Conservation (phyloP, 2,797 vertebrate genomes). For the Mormyrus hasselquistii region DNA sequence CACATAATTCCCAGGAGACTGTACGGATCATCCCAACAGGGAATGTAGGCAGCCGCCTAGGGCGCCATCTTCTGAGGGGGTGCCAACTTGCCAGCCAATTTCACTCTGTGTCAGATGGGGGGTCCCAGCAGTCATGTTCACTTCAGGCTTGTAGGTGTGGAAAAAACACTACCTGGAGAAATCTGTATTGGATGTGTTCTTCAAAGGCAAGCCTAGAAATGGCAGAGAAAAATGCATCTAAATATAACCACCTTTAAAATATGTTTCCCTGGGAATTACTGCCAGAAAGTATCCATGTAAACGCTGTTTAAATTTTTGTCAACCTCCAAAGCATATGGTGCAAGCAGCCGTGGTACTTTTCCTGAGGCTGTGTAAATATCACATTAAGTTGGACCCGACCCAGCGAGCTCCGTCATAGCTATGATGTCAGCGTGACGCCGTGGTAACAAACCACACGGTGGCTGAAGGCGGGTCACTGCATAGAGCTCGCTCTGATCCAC, state of each 20-base stretch:
- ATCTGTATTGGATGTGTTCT: neutral
- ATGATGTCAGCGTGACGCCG: neutral
- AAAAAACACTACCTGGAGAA: neutral
- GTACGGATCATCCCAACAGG: neutral
- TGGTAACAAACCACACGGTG: too few species aligned
- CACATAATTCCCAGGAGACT: neutral
- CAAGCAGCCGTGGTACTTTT: neutral
- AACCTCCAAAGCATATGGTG: neutral
- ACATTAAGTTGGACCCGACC: neutral
- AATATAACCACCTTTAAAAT: neutral
- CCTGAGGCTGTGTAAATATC: neutral
- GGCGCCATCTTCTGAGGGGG: neutral
- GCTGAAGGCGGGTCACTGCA: slow-evolving; percentile 30
- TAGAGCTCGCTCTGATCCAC: slow-evolving; percentile 31
- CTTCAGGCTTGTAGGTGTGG: neutral
- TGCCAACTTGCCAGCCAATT: neutral
- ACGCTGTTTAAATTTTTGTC: neutral
- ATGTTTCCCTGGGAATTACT: neutral
- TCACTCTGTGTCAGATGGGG: neutral
- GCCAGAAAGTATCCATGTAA: neutral
- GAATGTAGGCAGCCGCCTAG: neutral
- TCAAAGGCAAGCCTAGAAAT: neutral
- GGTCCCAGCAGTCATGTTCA: neutral
- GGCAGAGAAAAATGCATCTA: neutral
- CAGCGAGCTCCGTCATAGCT: neutral